Evolutionary conservation across 2,797 vertebrate genomes (phyloP).

Genomic region (Sternotherus odoratus): DNA sequence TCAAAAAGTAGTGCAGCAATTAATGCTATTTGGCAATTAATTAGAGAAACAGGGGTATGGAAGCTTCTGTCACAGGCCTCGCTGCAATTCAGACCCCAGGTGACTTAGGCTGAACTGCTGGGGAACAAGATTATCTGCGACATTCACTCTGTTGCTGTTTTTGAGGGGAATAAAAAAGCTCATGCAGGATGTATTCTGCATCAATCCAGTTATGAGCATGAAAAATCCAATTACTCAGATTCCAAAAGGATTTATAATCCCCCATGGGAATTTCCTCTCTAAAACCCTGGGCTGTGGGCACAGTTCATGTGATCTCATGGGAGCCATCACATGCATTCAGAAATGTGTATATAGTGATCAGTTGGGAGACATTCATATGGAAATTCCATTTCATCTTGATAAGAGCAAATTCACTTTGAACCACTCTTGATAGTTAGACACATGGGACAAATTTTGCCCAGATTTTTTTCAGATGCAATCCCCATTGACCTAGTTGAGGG

Average conservation of each 20-base stretch:
- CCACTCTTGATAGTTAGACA: neutral
- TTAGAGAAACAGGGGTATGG: neutral
- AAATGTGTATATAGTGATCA: neutral
- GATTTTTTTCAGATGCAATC: neutral
- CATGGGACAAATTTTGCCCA: neutral
- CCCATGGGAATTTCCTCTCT: neutral
- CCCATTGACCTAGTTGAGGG: neutral
- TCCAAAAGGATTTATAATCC: neutral
- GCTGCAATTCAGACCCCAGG: neutral
- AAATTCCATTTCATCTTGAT: neutral
- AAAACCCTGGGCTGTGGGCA: neutral
- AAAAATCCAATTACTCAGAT: neutral
- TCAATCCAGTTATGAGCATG: neutral
- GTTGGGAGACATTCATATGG: neutral
- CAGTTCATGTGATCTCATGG: neutral
- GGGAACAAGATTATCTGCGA: too few species aligned
- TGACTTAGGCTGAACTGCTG: too few species aligned
- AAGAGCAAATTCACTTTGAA: neutral
- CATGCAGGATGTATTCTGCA: neutral
- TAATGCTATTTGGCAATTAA: neutral
- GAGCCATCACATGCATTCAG: neutral
- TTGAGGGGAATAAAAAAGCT: neutral
- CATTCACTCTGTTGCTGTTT: neutral
- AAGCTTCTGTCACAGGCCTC: neutral
- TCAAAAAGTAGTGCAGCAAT: neutral